Evolutionary conservation across 2,113 vertebrate species (phyloP).

Genomic region (Colinus virginianus): DNA sequence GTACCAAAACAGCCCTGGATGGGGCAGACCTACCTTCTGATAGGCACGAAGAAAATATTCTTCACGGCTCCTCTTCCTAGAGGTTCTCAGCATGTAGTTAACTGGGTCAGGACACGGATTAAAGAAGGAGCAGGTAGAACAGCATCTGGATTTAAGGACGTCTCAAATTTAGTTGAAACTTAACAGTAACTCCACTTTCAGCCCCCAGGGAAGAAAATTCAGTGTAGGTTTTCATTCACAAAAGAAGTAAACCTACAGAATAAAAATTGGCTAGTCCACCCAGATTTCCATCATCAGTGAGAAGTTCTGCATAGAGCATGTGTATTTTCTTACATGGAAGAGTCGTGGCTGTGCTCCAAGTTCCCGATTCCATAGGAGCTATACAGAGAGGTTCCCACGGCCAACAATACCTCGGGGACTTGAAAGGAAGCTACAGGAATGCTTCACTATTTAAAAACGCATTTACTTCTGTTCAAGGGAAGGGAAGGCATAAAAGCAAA

Average conservation of each 20-base stretch:
- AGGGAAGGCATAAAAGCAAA: not conserved
- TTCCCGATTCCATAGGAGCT: not conserved
- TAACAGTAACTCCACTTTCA: not conserved
- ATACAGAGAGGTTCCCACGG: not conserved
- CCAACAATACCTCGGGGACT: not conserved
- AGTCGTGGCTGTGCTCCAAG: not conserved
- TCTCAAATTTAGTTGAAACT: not conserved
- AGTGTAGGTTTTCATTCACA: not conserved
- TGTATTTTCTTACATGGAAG: not conserved
- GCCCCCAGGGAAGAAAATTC: not conserved
- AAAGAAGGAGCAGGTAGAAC: not conserved
- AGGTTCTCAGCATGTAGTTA: not conserved
- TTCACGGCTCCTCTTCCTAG: not conserved
- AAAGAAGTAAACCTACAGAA: not conserved
- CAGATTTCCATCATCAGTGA: not conserved
- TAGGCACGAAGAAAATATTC: not conserved
- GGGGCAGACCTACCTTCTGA: not conserved
- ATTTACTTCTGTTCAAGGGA: not conserved
- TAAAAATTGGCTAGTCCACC: not conserved
- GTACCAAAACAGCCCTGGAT: not conserved
- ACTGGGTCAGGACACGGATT: not conserved
- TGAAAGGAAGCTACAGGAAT: constrained; percentile 15
- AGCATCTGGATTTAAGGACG: not conserved
- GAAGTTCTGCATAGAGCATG: not conserved
- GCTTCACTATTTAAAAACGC: not conserved